These are phyloP conservation scores for Centropus bengalensis DNA, from an alignment of 2,113 vertebrate genomes.

Conservation along the genomic window DNA sequence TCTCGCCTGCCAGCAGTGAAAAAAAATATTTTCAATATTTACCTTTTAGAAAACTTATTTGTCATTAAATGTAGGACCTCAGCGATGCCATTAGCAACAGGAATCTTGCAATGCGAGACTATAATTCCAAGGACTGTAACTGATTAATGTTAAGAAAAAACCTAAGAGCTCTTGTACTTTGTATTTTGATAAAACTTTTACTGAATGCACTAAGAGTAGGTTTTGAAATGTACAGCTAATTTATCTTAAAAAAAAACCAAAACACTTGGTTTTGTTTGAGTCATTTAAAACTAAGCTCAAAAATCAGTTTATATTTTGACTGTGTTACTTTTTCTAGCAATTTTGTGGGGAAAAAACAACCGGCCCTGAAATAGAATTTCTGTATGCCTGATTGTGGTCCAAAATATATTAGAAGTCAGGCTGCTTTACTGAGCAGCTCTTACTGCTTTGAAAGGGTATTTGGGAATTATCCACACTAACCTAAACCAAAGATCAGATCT, in stretches of 20 bases:
- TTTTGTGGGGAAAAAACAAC: not conserved
- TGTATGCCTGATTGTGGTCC: not conserved
- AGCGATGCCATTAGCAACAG: constrained; percentile 8
- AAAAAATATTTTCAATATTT: constrained; percentile 6
- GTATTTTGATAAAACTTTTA: constrained; percentile 45
- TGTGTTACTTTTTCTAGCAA: not conserved
- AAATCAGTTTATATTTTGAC: not conserved
- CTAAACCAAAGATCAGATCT: not conserved
- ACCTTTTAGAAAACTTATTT: constrained; percentile 25
- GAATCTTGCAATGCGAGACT: not conserved
- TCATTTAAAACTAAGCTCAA: constrained; percentile 16
- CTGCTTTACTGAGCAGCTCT: not conserved
- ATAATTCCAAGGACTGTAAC: not conserved
- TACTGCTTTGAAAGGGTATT: not conserved
- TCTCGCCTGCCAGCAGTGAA: not conserved
- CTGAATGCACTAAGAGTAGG: constrained; percentile 29
- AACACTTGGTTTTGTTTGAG: constrained; percentile 14
- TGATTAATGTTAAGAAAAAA: constrained; percentile 27
- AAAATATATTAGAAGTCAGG: not conserved
- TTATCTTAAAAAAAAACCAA: constrained; percentile 30
- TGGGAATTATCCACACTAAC: not conserved
- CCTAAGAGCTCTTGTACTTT: constrained; percentile 4
- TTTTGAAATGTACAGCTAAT: constrained; percentile 47
- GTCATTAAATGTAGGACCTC: not conserved
- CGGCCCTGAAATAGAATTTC: not conserved